Evolutionary conservation across 2,888 invertebrate species (phyloP), one percentile per base, ranked within the genome.

Genomic region (Epicampocera succincta): DNA sequence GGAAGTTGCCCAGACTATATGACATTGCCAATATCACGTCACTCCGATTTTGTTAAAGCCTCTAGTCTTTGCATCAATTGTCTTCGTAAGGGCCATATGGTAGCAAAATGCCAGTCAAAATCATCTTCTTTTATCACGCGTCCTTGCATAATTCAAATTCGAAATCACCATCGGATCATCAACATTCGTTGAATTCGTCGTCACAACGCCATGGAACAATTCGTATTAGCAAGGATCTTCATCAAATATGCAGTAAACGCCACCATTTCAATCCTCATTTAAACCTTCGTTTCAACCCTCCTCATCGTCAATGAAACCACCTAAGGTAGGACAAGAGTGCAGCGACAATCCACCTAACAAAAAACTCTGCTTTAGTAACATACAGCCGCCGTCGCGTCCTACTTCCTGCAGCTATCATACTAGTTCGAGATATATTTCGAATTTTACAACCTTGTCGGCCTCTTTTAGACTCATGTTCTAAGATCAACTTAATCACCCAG

Each of bases 41-140:
- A 60, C 17, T 52, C 38, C 25, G 66, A 66, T n/a, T 52, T 66
- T 13, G 40, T 52, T 11, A 66, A 52, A 40, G 13, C 25, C 12
- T 13, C 40, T n/a, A 60, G 3, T 6, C 13, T 60, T 5, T 60
- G 60, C 9, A 72, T 60, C 6, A 71, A 71, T 48, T 71, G 71
- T 58, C 17, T 71, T 11, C 71, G 58, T 29, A 71, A 58, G 15
- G 71, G 48, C 1, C 63, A 63, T 11, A 17, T 48, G 3, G 63
- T 65, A 3, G 17, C 33, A 19, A 65, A 66, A 12, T 66, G 66
- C 15, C 19, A 1, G 8, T 66, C 66, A 1, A 66, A 66, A 66
- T 40, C 66, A 9, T 48, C 11, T 50, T 40, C 0, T 13, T 9
- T 15, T 65, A 72, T 13, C 60, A 60, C 25, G 25, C 60, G 12